A percentile compares a stretch with the other conserved stretches of the same genome.
Evolutionary conservation across 2,888 invertebrate genomes (phyloP).

Genomic region (Odontomyia ornata): DNA sequence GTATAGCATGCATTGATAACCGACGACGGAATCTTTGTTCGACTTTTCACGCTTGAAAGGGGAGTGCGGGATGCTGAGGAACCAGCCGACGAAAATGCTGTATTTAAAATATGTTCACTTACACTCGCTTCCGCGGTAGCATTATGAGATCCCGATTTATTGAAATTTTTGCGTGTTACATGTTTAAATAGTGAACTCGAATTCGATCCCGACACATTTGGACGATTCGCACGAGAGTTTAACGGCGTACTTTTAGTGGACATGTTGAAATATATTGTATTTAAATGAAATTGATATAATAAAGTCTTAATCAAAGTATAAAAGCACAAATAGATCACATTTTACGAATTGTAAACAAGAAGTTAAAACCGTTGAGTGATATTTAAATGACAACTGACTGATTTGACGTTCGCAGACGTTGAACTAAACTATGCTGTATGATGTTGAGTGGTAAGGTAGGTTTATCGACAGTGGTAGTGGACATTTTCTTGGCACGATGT

Average conservation of each 20-base stretch:
- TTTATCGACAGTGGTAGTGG: no score
- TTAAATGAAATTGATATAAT: neutral
- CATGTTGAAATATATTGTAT: slow-evolving; percentile 30
- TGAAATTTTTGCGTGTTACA: slow-evolving; percentile 32
- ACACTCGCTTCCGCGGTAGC: slow-evolving; percentile 11
- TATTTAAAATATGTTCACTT: slow-evolving; percentile 47
- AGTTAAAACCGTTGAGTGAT: slow-evolving; percentile 33
- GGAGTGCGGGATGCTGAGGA: slow-evolving; percentile 48
- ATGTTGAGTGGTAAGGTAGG: no score
- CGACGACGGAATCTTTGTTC: slow-evolving; percentile 53
- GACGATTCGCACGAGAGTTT: slow-evolving; percentile 42
- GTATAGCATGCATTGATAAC: slow-evolving; percentile 61
- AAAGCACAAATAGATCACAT: neutral
- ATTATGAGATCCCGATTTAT: slow-evolving; percentile 26
- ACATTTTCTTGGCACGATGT: no score
- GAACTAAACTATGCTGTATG: slow-evolving; percentile 24
- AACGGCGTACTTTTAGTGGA: slow-evolving; percentile 50
- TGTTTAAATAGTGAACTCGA: slow-evolving; percentile 50
- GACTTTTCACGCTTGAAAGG: slow-evolving; percentile 50
- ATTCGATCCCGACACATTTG: slow-evolving; percentile 35
- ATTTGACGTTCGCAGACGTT: neutral
- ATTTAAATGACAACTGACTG: slow-evolving; percentile 33
- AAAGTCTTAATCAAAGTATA: neutral
- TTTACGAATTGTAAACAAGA: slow-evolving; percentile 31
- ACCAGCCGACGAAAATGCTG: slow-evolving; percentile 47